Base-by-base conservation (phyloP, 2,888 invertebrate species). In the Tromatobia lineatoria region DNA sequence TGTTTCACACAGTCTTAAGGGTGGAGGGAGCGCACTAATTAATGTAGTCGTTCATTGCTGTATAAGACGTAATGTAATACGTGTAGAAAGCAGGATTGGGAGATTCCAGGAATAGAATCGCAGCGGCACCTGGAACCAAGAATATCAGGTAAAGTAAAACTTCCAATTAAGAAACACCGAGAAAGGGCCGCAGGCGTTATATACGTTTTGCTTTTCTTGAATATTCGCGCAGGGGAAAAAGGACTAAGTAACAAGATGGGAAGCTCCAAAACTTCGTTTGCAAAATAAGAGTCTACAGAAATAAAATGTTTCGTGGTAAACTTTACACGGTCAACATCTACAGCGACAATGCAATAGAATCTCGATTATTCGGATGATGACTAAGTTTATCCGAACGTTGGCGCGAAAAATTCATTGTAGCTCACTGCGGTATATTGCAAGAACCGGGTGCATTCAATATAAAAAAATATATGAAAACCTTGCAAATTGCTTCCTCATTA, bases 11-110 rank as follows among this genome's bases (percentile, higher is more conserved):
- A 8, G 34, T 38, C 34, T 38, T 29, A 52, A 69, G n/a, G 34
- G 52, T 15, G 25, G 23, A 57, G 25, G 0, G 54, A 57, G 54
- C 54, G 23, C 54, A 25, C 54, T 57, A 57, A 57, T 57, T 57
- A 25, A 57, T 25, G 54, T 25, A 57, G 54, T 25, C 23, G 0
- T 10, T 20, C 54, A 23, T 8, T 23, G 23, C 52, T 54, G 23
- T 23, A 54, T 54, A 54, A 20, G 54, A 54, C 54, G 54, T 23
- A 23, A 23, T 23, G 23, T 54, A 54, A 20, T 20, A 54, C 54
- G 54, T 23, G 54, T 23, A 23, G 52, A 3, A 8, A 20, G 23
- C 11, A 23, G 54, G 23, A 25, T 0, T 15, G 23, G 54, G 15
- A 13, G 11, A 13, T 25, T 13, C 11, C 25, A 13, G 54, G n/a